Conservation (phyloP, 2,888 invertebrate species). For the Lucinisca nassula region DNA sequence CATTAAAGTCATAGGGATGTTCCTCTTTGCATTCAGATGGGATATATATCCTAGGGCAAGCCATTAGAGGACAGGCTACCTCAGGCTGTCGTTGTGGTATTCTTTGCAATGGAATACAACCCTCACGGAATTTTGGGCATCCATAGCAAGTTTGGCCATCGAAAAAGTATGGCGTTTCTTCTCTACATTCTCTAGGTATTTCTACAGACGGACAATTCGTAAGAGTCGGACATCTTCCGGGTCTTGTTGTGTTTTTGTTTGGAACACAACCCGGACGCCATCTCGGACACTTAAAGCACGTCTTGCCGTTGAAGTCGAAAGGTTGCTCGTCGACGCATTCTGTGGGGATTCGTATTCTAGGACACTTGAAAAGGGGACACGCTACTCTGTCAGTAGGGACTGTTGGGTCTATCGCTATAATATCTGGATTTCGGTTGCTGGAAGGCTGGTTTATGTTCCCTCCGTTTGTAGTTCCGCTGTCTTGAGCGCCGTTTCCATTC, state of each 20-base stretch:
- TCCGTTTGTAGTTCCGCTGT: neutral
- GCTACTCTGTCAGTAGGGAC: neutral
- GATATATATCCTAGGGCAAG: conserved; percentile 10
- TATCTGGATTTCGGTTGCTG: neutral
- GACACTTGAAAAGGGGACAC: conserved; percentile 17
- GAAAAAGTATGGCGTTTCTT: conserved; percentile 48
- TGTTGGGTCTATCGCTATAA: neutral
- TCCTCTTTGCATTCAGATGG: conserved; percentile 11
- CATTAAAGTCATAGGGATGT: conserved; percentile 16
- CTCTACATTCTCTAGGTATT: conserved; percentile 55
- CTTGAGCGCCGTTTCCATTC: neutral
- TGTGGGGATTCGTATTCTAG: conserved; percentile 24
- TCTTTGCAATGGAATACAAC: conserved; percentile 7
- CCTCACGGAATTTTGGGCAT: conserved; percentile 52
- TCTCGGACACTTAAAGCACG: conserved; percentile 46
- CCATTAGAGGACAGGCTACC: conserved; percentile 51
- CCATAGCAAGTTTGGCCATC: conserved; percentile 51
- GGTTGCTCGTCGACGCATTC: conserved; percentile 40
- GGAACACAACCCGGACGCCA: conserved; percentile 31
- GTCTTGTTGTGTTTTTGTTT: neutral
- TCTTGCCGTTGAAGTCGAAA: conserved; percentile 37
- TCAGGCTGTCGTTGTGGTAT: neutral
- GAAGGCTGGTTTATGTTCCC: neutral
- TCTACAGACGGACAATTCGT: neutral
- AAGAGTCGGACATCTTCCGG: neutral